Evolutionary conservation across 2,888 invertebrate genomes (phyloP).

Genomic region (Hirtodrosophila duncani): DNA sequence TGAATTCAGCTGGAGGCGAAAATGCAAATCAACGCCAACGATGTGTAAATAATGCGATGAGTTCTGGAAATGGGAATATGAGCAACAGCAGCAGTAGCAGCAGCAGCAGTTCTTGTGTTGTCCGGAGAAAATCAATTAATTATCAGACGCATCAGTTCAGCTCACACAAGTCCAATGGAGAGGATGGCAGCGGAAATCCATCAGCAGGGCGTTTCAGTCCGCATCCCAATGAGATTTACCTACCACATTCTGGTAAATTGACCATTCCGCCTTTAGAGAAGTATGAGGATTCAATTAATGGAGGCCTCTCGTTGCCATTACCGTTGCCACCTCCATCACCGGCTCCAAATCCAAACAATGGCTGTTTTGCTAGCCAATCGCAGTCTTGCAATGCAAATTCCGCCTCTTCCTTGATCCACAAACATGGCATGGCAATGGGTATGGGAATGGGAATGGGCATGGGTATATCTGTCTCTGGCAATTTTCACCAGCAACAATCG

Average conservation of each 20-base stretch:
- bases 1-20: neutral
- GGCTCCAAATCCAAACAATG: slow-evolving; percentile 77
- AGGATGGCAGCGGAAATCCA: slow-evolving; percentile 38
- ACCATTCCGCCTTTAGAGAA: slow-evolving; percentile 54
- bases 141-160: slow-evolving; percentile 72
- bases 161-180: slow-evolving; percentile 35
- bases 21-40: slow-evolving; percentile 16
- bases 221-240: slow-evolving; percentile 58
- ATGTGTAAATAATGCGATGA: no score
- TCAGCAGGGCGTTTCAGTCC: slow-evolving; percentile 66
- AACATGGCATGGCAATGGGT: slow-evolving; percentile 23
- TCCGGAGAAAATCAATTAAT: slow-evolving; percentile 68
- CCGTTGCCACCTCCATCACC: slow-evolving; percentile 78
- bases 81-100: slow-evolving; percentile 8
- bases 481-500: slow-evolving; percentile 56
- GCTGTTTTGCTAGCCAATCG: slow-evolving; percentile 68
- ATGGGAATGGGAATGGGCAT: no score
- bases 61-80: neutral
- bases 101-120: no score
- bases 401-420: slow-evolving; percentile 10
- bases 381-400: slow-evolving; percentile 16
- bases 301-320: slow-evolving; percentile 77
- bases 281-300: slow-evolving; percentile 71
- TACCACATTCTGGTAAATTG: slow-evolving; percentile 46
- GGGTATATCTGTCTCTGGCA: no score